Base-by-base conservation (phyloP, 92 coral and sea anemone species). In the Zoanthus solanderi region DNA sequence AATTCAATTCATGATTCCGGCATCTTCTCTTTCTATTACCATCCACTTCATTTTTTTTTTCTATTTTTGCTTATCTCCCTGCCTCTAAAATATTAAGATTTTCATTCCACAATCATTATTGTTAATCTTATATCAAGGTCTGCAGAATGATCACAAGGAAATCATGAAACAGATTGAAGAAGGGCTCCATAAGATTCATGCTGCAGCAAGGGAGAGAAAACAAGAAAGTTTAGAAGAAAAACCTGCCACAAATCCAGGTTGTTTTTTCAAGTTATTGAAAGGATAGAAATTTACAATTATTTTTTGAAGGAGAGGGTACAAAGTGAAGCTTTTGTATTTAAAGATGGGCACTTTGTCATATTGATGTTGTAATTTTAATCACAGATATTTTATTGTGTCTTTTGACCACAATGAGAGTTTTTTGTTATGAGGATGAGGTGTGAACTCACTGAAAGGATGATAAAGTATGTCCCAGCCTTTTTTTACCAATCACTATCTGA, bases 81-180 rank as follows among this genome's bases (percentile, higher is more conserved):
- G 34, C 32, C 0, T 32, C n/a, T 1, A 9, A 4, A 37, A 29
- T 30, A 71, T 13, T 34, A 31, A 6, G 10, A 29, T 29, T 6
- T 12, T 71, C 32, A 71, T 37, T 37, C 50, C 6, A 72, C 8
- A 23, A 67, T 13, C n/a, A 34, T 6, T 17, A 74, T 47, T 17
- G 46, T n/a, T 30, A 71, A 46, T 60, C 66, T 56, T 44, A 18
- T 8, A 87, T 58, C 15, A n/a, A 96, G 99, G 99, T 87, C 92
- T 97, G n/a, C 95, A 93, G 77, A 97, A 97, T 92, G 99, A 97
- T 81, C 99, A 95, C 87, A 93, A 97, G 80, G 92, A 96, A 18
- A 37, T 94, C 14, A 97, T 97, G 99, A 94, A 88, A 80, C 96
- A 97, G 54, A 97, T 97, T 52, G 99, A 97, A 72, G 93, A 95